Conservation (phyloP, 1,140 invertebrate genomes). For the Drosophila bocqueti region DNA sequence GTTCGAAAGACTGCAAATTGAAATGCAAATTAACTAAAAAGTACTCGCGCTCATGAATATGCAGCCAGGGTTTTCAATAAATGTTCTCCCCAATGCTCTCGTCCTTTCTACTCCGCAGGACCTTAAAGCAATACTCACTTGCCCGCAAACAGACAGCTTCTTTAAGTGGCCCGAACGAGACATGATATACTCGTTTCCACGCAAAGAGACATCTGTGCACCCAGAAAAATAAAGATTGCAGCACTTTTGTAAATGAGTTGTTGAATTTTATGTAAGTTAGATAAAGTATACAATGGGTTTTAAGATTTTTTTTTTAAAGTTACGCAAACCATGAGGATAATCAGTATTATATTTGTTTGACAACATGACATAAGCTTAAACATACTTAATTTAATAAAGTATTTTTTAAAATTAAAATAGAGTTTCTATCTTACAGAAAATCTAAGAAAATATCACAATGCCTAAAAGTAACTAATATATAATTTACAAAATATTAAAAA, state of each 20-base stretch:
- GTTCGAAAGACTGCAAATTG: constrained; percentile 27
- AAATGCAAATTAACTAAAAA: constrained; percentile 53
- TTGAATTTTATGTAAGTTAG: neutral
- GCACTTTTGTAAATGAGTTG: neutral
- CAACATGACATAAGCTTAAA: fast-evolving
- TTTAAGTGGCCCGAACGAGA: constrained; percentile 39
- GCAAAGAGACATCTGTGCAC: constrained; percentile 20
- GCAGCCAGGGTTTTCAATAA: constrained; percentile 51
- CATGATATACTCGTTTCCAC: constrained; percentile 10
- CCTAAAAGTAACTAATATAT: neutral
- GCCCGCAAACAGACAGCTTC: constrained; percentile 18
- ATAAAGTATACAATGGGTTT: neutral
- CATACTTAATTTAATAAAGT: neutral
- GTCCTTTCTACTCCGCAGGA: neutral
- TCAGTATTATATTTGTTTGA: neutral
- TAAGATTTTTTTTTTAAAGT: neutral
- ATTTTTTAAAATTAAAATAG: neutral
- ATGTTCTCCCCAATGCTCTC: constrained; percentile 9
- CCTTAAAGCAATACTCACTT: constrained; percentile 21
- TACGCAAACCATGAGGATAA: neutral
- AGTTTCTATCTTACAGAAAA: neutral
- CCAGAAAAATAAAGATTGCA: constrained; percentile 1
- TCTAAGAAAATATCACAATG: neutral
- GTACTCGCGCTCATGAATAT: constrained; percentile 52
- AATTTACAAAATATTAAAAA: neutral